Base-by-base conservation (phyloP, 2,888 invertebrate genomes). In the Brenthis hecate region DNA sequence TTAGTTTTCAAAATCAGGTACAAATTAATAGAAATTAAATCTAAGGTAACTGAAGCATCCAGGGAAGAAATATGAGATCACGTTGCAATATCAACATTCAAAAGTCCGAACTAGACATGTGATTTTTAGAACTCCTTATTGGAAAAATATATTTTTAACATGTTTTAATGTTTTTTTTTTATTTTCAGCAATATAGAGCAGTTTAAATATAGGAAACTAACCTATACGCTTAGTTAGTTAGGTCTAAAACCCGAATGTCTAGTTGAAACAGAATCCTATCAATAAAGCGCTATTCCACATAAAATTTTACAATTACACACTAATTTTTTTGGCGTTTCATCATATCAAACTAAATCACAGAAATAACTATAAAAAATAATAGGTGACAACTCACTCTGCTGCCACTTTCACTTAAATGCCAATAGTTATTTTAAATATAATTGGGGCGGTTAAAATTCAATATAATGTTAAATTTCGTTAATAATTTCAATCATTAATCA, bases 31-130 rank as follows among this genome's bases (percentile, higher is more conserved):
- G 80, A 89, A 91, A 89, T 86, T 90, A 91, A 86, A 76, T 85
- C 89, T 90, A 92, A 85, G 92, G 92, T 92, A 92, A 92, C 91
- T 88, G 84, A 89, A 89, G 80, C 84, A 83, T 82, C 78, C 82
- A 85, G 80, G 85, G 89, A 90, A 90, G 87, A 86, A 80, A 75
- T 76, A 80, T 92, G 92, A 92, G 92, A 92, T 92, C 92, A 82
- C 79, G 83, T 84, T 85, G 79, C 82, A 80, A 76, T 74, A 76
- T 75, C 73, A 78, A 80, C 77, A 72, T 68, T 73, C 13, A 48
- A 65, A 43, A 54, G 69, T 62, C 62, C 28, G 53, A 58, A 70
- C 62, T 69, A 68, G 72, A 68, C 57, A 63, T 63, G 61, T 36
- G 28, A 65, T 63, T 77, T 76, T 74, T 72, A 72, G 1, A 14